Conservation (phyloP, 2,113 vertebrate genomes). For the Brachypteracias leptosomus region DNA sequence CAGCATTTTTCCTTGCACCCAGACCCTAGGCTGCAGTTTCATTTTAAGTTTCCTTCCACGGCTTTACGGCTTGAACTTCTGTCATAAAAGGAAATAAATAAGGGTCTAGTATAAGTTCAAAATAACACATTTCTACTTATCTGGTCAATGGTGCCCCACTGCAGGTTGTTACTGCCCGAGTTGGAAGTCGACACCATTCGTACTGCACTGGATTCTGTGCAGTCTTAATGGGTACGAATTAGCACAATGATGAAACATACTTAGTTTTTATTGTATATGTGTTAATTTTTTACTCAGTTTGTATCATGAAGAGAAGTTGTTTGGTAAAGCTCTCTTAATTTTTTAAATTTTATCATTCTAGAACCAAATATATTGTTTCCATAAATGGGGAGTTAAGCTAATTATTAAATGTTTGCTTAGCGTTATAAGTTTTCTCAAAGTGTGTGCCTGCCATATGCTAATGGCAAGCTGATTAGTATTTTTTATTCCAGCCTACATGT, state of each 20-base stretch:
- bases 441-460: constrained; percentile 38
- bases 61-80: neutral
- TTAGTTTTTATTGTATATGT: neutral
- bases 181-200: neutral
- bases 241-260: neutral
- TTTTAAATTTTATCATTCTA: neutral
- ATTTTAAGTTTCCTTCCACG: neutral
- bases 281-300: neutral
- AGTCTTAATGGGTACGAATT: neutral
- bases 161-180: neutral
- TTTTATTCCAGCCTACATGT: constrained; percentile 27
- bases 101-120: no score
- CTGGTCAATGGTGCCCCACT: no score
- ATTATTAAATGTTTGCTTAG: constrained; percentile 4
- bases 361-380: neutral
- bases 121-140: no score
- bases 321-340: neutral
- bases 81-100: neutral
- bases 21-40: neutral
- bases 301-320: neutral
- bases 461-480: neutral
- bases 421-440: constrained; percentile 5
- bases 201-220: neutral
- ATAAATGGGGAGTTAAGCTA: constrained; percentile 2
- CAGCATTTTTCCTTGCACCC: neutral